A percentile compares a stretch with the other conserved stretches of the same genome.
Evolutionary conservation across 2,888 invertebrate genomes (phyloP).

Genomic region (Drosophila meridionalis): DNA sequence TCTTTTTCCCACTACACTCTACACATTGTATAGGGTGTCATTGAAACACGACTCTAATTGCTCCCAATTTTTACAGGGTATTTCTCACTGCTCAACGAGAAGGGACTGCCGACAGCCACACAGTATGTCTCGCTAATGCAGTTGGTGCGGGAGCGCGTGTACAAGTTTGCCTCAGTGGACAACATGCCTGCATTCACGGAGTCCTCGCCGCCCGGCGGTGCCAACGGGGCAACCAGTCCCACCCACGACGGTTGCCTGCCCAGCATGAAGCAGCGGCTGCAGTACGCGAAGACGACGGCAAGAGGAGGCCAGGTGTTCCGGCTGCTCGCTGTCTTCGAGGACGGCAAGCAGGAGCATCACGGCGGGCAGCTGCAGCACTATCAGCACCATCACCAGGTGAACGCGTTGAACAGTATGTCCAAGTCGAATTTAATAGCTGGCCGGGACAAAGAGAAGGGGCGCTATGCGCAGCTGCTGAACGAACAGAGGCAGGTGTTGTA

Average conservation of each 20-base stretch:
- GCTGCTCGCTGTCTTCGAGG: conserved; percentile 91
- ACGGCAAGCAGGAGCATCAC: conserved; percentile 86
- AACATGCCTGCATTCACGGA: conserved; percentile 85
- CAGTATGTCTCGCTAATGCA: conserved; percentile 88
- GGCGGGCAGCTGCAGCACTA: not conserved
- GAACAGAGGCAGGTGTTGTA: conserved; percentile 90
- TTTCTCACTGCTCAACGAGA: conserved; percentile 89
- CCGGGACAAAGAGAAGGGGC: conserved; percentile 85
- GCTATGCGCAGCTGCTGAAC: conserved; percentile 91
- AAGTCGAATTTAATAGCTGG: conserved; percentile 53
- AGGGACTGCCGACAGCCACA: conserved; percentile 88
- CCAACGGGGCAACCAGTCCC: conserved; percentile 68
- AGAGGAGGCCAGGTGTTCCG: conserved; percentile 90
- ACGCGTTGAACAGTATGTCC: conserved; percentile 28
- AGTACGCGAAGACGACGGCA: conserved; percentile 90
- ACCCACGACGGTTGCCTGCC: conserved; percentile 79
- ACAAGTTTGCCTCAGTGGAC: conserved; percentile 85
- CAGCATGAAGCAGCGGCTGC: conserved; percentile 81
- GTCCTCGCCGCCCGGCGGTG: conserved; percentile 75
- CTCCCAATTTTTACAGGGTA: conserved; percentile 86
- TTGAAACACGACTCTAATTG: not conserved
- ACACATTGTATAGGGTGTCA: not conserved
- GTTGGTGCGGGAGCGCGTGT: conserved; percentile 89
- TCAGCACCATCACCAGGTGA: conserved; percentile 14
- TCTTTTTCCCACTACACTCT: not conserved